These are phyloP conservation scores for Xyrauchen texanus DNA, from an alignment of 2,113 vertebrate genomes.

Conservation along the genomic window DNA sequence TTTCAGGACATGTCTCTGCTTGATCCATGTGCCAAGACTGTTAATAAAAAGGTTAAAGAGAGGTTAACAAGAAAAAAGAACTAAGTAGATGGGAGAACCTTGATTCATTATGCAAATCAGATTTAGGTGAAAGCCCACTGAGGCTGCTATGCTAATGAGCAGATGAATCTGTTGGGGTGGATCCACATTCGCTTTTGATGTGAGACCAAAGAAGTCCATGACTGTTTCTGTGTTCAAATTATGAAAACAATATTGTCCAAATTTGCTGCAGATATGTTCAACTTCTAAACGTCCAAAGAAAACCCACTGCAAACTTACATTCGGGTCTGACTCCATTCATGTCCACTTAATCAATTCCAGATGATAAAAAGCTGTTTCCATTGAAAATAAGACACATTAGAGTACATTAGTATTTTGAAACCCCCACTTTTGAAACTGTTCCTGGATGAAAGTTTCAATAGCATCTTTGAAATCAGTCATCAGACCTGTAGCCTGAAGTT, in stretches of 20 bases:
- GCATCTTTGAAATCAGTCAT: not conserved
- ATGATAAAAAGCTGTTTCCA: too few relatives aligned
- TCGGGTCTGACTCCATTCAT: too few relatives aligned
- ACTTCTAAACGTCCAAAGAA: not conserved
- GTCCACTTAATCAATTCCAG: too few relatives aligned
- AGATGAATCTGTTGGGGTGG: slow-evolving; percentile 45
- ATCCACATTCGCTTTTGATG: slow-evolving; percentile 17
- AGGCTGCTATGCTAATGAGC: slow-evolving; percentile 59
- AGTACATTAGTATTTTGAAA: too few relatives aligned
- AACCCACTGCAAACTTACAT: too few relatives aligned
- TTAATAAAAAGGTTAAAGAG: slow-evolving; percentile 77
- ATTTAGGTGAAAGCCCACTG: slow-evolving; percentile 51
- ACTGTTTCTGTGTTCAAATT: too few relatives aligned
- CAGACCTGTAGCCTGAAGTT: too few relatives aligned
- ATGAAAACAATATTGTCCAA: not conserved
- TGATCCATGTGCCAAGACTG: slow-evolving; percentile 60
- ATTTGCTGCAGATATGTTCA: not conserved
- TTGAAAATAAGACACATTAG: too few relatives aligned
- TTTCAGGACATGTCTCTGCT: slow-evolving; percentile 64
- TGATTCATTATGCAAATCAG: slow-evolving; percentile 68
- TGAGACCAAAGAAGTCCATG: not conserved
- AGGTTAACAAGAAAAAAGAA: slow-evolving; percentile 73
- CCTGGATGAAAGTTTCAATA: too few relatives aligned
- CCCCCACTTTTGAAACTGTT: too few relatives aligned
- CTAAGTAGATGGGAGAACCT: slow-evolving; percentile 61